Evolutionary conservation across 1,140 invertebrate species (phyloP).

Genomic region (Drosophila carrolli): DNA sequence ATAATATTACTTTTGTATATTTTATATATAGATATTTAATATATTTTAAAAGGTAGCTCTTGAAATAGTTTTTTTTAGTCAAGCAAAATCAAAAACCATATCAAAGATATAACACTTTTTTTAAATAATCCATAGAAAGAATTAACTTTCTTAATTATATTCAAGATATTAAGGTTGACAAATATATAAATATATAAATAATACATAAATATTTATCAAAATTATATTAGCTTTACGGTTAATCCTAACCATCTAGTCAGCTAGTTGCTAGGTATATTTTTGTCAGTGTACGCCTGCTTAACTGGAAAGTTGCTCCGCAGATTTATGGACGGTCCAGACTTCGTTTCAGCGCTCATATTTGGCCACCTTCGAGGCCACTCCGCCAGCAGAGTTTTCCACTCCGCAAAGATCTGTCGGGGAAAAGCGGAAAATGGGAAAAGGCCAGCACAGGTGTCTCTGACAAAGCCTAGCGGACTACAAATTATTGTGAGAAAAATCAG

Average conservation of each 20-base stretch:
- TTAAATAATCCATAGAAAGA: not conserved
- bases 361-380: slow-evolving; percentile 25
- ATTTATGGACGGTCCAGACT: slow-evolving; percentile 61
- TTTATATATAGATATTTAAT: not conserved
- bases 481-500: slow-evolving; percentile 83
- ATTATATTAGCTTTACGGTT: too few relatives aligned
- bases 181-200: too few relatives aligned
- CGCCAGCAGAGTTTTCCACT: not conserved
- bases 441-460: slow-evolving; percentile 65
- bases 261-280: not conserved
- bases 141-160: too few relatives aligned
- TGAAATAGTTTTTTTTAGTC: too few relatives aligned
- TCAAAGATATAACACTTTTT: too few relatives aligned
- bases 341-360: slow-evolving; percentile 37
- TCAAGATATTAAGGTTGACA: too few relatives aligned
- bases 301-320: slow-evolving; percentile 68
- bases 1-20: too few relatives aligned
- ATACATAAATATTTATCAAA: too few relatives aligned
- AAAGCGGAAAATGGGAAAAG: slow-evolving; percentile 38
- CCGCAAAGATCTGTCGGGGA: slow-evolving; percentile 4
- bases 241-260: too few relatives aligned
- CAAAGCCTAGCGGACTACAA: slow-evolving; percentile 74
- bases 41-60: too few relatives aligned
- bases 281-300: slow-evolving; percentile 3
- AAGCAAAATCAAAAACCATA: too few relatives aligned